Percentiles rank a stretch among this genome's conserved stretches.
Conservation (phyloP, 2,113 vertebrate species). For the Tragelaphus scriptus region DNA sequence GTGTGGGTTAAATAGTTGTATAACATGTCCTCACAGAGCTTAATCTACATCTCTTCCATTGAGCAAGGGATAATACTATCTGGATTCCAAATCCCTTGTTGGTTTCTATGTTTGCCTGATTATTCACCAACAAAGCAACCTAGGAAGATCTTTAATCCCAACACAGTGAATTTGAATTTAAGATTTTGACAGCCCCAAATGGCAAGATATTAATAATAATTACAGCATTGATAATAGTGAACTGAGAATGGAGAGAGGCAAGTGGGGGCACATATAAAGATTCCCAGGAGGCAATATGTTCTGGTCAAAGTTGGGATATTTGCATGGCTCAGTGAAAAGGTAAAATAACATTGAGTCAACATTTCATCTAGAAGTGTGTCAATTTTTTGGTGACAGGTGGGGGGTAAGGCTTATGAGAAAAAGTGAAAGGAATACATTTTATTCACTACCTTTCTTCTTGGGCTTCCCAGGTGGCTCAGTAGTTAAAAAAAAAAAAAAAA, state of each 20-base stretch:
- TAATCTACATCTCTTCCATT: conserved; percentile 8
- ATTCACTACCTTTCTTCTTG: not conserved
- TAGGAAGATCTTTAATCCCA: not conserved
- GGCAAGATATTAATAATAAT: conserved; percentile 1
- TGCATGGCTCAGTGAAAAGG: conserved; percentile 7
- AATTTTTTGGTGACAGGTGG: conserved; percentile 12
- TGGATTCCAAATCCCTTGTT: not conserved
- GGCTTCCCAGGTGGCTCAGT: not conserved
- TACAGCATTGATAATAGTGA: not conserved
- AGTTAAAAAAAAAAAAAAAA: not conserved
- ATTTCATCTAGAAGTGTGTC: not conserved
- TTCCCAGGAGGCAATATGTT: not conserved
- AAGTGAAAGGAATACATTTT: not conserved
- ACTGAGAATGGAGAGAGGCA: not conserved
- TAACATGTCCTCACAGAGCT: not conserved
- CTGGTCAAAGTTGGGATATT: conserved; percentile 11
- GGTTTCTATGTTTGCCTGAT: not conserved
- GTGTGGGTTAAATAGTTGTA: not conserved
- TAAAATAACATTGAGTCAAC: conserved; percentile 33
- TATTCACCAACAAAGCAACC: not conserved
- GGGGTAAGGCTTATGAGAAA: not conserved
- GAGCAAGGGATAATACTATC: not conserved
- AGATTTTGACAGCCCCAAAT: conserved; percentile 18
- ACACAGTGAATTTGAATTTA: conserved; percentile 10
- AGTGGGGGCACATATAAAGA: not conserved